These are phyloP conservation scores for Andricus grossulariae DNA, from an alignment of 1,140 invertebrate species.

Conservation along the genomic window DNA sequence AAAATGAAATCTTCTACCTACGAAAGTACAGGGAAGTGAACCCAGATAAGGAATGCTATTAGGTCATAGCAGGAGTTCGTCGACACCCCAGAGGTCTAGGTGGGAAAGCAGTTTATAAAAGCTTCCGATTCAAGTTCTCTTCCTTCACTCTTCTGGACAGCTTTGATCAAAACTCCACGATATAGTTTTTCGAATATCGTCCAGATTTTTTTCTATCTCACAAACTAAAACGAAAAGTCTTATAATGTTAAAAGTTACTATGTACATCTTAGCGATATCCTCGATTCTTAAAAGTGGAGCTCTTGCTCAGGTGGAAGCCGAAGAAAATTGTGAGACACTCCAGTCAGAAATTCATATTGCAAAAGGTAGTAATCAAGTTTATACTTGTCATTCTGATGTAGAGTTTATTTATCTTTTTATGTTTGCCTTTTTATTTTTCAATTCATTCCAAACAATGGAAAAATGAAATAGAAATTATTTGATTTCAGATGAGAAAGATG, in stretches of 20 bases:
- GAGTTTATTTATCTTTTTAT: constrained; percentile 19
- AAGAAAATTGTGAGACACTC: constrained; percentile 85
- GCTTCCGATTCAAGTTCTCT: constrained; percentile 53
- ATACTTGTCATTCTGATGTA: not conserved
- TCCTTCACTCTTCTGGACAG: constrained; percentile 57
- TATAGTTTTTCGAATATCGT: constrained; percentile 1
- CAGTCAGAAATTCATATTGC: constrained; percentile 87
- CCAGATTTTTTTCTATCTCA: constrained; percentile 32
- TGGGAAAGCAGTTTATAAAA: constrained; percentile 68
- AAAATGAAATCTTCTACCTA: constrained; percentile 43
- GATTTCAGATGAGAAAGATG: constrained; percentile 89
- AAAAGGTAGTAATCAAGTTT: constrained; percentile 78
- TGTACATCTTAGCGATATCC: constrained; percentile 42
- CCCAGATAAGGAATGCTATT: constrained; percentile 55
- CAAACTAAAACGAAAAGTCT: not conserved
- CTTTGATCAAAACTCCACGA: constrained; percentile 41
- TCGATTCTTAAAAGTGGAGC: constrained; percentile 38
- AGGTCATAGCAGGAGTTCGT: constrained; percentile 64
- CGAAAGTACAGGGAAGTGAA: constrained; percentile 49
- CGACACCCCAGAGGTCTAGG: constrained; percentile 51
- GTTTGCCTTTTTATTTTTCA: not conserved
- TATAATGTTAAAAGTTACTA: constrained; percentile 49
- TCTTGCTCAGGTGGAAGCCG: constrained; percentile 50
- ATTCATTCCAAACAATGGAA: not conserved
- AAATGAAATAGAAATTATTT: constrained; percentile 35